Evolutionary conservation across 2,888 invertebrate species (phyloP), one percentile per base, ranked within the genome.

Genomic region (Coecobrya sp.): DNA sequence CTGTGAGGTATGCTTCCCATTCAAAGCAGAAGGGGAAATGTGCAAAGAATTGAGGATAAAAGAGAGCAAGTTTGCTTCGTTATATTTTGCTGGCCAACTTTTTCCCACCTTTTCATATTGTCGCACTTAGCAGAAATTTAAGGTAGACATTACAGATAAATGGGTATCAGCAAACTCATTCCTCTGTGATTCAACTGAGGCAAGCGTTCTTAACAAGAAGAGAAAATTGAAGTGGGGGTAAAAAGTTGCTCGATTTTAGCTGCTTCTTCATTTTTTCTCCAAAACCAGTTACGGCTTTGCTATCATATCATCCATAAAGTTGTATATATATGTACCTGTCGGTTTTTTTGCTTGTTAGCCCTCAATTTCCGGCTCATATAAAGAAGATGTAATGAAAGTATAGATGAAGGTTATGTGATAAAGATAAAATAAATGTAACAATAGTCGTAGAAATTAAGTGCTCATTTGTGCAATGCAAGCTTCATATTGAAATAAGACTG

Each of bases 381-480:
- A 3, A 49, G 5, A 30, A 27, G n/a, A 73, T 73, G 76, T 45
- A n/a, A n/a, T n/a, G 36, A 19, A 70, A 49, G 49, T 25, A 25
- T 49, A 25, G 49, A 8, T 16, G 49, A 49, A 25, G 30, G 49
- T 25, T 36, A 36, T 36, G 36, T 36, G 36, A 36, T 36, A 36
- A 36, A 7, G 68, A 85, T 79, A 62, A 73, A 73, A 85, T 79
- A 62, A 73, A 73, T 36, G 52, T 62, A 82, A 59, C 59, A 19
- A 82, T 86, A 55, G 73, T 45, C 86, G 73, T 86, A 36, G 52
- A 70, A 86, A 52, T 86, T 86, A 86, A 86, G 86, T 86, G 22
- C 52, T 86, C 82, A 82, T 62, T 82, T 59, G 19, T 22, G 36
- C 36, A 36, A n/a, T n/a, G 5, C 30, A 1, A 62, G 19, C 45